A percentile compares a stretch with the other conserved stretches of the same genome.
Conservation (phyloP, 2,113 vertebrate genomes). For the Orthonyx spaldingii region DNA sequence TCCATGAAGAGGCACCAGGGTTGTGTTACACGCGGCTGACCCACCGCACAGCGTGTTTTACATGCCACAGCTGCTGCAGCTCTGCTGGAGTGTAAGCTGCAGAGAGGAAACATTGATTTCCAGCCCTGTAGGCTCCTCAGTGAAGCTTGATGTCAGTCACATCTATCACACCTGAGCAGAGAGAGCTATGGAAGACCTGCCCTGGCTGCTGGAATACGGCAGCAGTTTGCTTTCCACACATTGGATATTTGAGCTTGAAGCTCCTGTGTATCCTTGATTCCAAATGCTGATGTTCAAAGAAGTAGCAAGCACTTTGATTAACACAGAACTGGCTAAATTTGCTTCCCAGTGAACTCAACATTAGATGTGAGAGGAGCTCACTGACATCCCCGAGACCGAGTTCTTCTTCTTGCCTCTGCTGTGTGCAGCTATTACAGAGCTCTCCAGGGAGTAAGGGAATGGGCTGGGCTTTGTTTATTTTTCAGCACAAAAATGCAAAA, state of each 20-base stretch:
- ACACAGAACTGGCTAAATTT: not conserved
- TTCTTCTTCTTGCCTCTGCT: not conserved
- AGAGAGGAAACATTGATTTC: not conserved
- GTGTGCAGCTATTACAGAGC: not conserved
- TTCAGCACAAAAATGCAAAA: not conserved
- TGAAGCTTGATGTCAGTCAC: not conserved
- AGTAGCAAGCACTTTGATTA: not conserved
- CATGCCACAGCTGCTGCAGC: not conserved
- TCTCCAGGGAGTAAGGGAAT: not conserved
- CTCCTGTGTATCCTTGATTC: not conserved
- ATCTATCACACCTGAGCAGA: not conserved
- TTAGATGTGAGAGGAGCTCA: not conserved
- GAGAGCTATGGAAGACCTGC: not conserved
- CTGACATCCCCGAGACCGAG: not conserved
- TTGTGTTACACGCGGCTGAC: not conserved
- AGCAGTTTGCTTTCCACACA: not conserved
- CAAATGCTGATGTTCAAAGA: not conserved
- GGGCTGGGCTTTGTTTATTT: not conserved
- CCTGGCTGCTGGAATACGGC: not conserved
- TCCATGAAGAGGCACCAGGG: not conserved
- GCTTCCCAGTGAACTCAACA: not conserved
- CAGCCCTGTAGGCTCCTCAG: not conserved
- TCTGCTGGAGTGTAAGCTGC: not conserved
- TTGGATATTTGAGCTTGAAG: not conserved
- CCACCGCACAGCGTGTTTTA: not conserved